Evolutionary conservation across 2,888 invertebrate species (phyloP), one percentile per base, ranked within the genome.

Genomic region (Drosophila leonis): DNA sequence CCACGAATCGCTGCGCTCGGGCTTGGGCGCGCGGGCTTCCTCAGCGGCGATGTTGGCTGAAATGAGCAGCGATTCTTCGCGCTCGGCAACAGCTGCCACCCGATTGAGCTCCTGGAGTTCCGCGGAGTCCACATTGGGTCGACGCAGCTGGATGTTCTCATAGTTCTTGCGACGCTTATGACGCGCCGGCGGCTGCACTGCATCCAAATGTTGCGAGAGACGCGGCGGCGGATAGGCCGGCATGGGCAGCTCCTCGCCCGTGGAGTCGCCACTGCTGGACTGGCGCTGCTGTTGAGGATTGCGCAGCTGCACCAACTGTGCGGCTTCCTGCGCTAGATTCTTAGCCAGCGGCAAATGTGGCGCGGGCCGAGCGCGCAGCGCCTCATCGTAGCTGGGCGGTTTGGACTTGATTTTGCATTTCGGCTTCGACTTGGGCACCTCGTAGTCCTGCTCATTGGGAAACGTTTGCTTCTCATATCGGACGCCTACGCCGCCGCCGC

Each of bases 1-100:
- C 93, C 93, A 93, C 1, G 93, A 93, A 6, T 92, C 91, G 74
- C 92, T 92, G 33, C 92, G 91, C 54, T 92, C 92, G 2, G 93
- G 91, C n/a, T 92, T 88, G 0, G 91, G 90, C 0, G 88, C 86
- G 13, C 79, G 78, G 9, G 82, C 82, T 67, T 92, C 91, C 9
- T 82, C 90, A 4, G 75, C 80, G 1, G 82, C 81, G 46, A 85
- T 90, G 55, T 74, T 85, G 46, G 88, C 88, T 4, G 87, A 86
- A 18, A 91, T 64, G n/a, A 83, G 63, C 41, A 91, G 29, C 4
- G 92, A 92, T 44, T 91, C 90, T 18, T 90, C 76, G 7, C 91
- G 90, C 27, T 91, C 90, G 4, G 76, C 77, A 0, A 74, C 64
- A 0, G 75, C 90, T 12, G 85, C 90, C 15, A 72, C 86, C 9